Evolutionary conservation across 92 coral and sea anemone genomes (phyloP).

Genomic region (Zoanthus gigantus): DNA sequence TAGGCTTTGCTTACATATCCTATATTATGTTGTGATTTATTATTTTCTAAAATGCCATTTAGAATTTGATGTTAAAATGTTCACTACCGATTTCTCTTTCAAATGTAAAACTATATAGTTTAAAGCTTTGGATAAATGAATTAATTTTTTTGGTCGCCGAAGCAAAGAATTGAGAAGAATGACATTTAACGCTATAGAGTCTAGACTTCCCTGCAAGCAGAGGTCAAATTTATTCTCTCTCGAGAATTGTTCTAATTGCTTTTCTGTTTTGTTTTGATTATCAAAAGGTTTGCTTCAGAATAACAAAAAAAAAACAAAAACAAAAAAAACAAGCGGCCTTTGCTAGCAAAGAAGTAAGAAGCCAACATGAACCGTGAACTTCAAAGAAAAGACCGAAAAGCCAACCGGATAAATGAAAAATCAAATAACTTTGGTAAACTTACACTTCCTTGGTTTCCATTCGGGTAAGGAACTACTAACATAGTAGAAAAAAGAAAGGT

Average conservation of each 20-base stretch:
- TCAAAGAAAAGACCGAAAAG: conserved; percentile 5
- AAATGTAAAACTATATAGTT: background rate
- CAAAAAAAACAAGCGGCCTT: background rate
- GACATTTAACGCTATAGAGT: background rate
- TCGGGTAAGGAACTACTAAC: conserved; percentile 16
- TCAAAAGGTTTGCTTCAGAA: background rate
- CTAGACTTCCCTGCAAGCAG: conserved; percentile 27
- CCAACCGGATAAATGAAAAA: conserved; percentile 18
- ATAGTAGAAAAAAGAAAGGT: conserved; percentile 18
- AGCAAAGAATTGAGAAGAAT: conserved; percentile 14
- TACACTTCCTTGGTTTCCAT: conserved; percentile 13
- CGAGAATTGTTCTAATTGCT: background rate
- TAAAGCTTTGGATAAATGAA: conserved; percentile 3
- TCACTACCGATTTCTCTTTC: too few relatives aligned
- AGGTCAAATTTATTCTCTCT: conserved; percentile 5
- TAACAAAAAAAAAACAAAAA: background rate
- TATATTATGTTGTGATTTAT: background rate
- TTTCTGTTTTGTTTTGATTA: background rate
- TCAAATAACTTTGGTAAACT: conserved; percentile 21
- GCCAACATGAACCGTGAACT: background rate
- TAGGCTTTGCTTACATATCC: conserved; percentile 1
- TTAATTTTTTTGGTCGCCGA: background rate
- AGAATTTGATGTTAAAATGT: too few relatives aligned
- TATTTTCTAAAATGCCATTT: background rate
- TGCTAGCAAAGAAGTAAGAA: background rate